These are phyloP conservation scores for Chinchilla lanigera DNA, from an alignment of 2,113 vertebrate genomes.

Conservation along the genomic window DNA sequence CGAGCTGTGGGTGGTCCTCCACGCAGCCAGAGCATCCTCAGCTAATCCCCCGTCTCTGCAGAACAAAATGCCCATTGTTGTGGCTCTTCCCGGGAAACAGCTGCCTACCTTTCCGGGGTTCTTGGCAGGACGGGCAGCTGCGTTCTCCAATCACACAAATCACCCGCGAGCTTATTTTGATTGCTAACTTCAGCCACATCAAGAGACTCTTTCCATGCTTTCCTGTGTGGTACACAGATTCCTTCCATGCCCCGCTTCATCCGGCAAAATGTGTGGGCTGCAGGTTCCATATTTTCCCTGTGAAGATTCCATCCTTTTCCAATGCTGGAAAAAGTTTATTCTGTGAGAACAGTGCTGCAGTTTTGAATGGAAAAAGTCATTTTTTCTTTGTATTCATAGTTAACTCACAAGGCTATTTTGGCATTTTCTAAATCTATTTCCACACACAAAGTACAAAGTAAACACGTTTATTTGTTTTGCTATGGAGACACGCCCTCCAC, in stretches of 20 bases:
- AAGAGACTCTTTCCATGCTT: background rate
- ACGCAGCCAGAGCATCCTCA: background rate
- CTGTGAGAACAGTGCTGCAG: background rate
- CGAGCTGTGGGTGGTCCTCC: constrained; percentile 75
- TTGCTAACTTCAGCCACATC: constrained; percentile 32
- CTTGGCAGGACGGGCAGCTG: constrained; percentile 40
- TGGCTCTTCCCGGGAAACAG: constrained; percentile 42
- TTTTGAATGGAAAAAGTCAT: background rate
- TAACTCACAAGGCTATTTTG: background rate
- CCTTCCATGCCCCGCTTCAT: background rate
- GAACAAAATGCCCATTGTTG: constrained; percentile 66
- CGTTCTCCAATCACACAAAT: constrained; percentile 57
- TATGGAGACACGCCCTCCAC: background rate
- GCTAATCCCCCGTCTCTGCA: constrained; percentile 52
- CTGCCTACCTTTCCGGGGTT: constrained; percentile 54
- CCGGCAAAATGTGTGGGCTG: background rate
- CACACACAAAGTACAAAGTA: background rate
- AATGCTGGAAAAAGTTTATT: background rate
- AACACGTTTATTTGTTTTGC: background rate
- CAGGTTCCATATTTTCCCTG: background rate
- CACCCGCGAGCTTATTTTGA: constrained; percentile 63
- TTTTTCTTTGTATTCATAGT: background rate
- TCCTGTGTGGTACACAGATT: background rate
- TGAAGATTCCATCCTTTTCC: background rate
- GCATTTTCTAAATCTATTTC: background rate